Base-by-base conservation (phyloP, 2,113 vertebrate species). In the Chunga burmeisteri region DNA sequence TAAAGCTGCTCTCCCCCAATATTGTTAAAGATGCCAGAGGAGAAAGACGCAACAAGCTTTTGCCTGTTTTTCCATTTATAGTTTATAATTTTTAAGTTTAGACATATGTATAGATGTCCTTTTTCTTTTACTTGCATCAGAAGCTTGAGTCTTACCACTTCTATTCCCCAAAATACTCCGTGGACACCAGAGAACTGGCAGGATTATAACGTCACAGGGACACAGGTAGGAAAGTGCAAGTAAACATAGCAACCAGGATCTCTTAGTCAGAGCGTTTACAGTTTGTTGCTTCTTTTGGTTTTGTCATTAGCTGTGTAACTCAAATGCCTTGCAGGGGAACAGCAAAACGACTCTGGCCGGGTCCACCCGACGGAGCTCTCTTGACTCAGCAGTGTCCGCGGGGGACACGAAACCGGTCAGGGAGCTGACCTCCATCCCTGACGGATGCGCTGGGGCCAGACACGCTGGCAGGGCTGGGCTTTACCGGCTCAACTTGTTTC, bases 351-450 rank as follows among this genome's bases (percentile, higher is more conserved):
- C 36, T 95, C 56, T 55, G 55, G 53, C n/a, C 72, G 47, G 47
- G 63, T 81, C 65, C 68, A 92, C 36, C 36, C 1, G 0, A n/a
- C 36, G 70, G 72, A 74, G 18, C 44, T 66, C 27, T 70, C n/a
- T 19, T 86, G 85, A 83, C 77, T 89, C 82, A 95, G 80, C 86
- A 78, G 1, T 79, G 65, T 79, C 90, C 29, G 2, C 3, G 1
- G 0, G 52, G 56, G 52, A 44, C 20, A 22, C 3, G 49, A 80
- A 90, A 65, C 62, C 0, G 0, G 66, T 47, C 0, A 0, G 56
- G 86, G 44, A 84, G 65, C 55, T 6, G 21, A 6, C 13, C 11
- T 86, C 59, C 72, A 26, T 83, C 75, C 5, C 0, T 36, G 49
- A 30, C 50, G 22, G 40, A 7, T 81, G 68, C 2, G 1, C 47